Percentiles rank a stretch among this genome's conserved stretches.
Evolutionary conservation across 1,140 invertebrate species (phyloP).

Genomic region (Pantala flavescens): DNA sequence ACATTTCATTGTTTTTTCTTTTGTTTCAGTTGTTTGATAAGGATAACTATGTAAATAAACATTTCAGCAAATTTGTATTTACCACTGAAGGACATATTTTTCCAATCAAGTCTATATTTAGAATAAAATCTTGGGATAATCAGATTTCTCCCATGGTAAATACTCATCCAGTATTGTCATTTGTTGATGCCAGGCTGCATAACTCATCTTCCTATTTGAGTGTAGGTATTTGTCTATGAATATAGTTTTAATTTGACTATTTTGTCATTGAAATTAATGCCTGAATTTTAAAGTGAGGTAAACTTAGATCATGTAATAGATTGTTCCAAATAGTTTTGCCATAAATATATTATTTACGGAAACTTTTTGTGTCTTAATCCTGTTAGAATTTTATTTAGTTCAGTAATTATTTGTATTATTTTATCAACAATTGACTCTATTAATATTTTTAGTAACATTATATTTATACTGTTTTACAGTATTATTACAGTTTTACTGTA

Average conservation of each 20-base stretch:
- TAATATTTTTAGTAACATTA: no score
- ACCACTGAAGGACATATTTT: conserved; percentile 60
- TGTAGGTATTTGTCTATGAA: conserved; percentile 17
- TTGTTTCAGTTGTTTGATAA: conserved; percentile 52
- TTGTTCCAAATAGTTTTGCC: neutral
- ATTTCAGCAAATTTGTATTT: conserved; percentile 47
- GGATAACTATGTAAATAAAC: conserved; percentile 51
- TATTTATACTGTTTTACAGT: conserved; percentile 14
- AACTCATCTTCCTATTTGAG: neutral
- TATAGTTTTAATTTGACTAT: conserved; percentile 20
- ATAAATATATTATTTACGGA: conserved; percentile 4
- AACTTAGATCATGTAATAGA: neutral
- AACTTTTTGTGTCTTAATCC: neutral
- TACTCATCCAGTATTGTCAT: conserved; percentile 17
- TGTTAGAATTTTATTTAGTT: no score
- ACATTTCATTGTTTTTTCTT: neutral
- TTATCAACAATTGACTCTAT: no score
- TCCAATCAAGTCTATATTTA: conserved; percentile 40
- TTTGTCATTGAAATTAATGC: conserved; percentile 23
- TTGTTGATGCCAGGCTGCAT: neutral
- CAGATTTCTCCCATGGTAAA: conserved; percentile 16
- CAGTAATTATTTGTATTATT: no score
- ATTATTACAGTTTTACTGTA: conserved; percentile 11
- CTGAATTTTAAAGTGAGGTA: conserved; percentile 23
- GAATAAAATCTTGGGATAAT: conserved; percentile 32